Evolutionary conservation across 2,113 vertebrate genomes (phyloP), one percentile per base, ranked within the genome.

Genomic region (Cochlearius cochlearius): DNA sequence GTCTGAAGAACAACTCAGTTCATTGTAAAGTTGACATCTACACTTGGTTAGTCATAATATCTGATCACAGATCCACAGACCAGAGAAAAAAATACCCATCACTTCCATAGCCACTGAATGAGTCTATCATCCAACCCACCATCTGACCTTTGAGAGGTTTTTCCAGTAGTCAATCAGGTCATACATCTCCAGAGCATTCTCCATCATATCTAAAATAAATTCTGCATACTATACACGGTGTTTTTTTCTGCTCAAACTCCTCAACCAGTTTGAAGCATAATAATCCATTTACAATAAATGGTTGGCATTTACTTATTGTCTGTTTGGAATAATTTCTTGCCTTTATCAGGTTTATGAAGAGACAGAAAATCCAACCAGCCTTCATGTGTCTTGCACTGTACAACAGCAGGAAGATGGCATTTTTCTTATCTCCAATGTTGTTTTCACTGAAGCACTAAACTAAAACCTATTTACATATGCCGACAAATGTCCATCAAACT

Each of bases 401-500:
- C 53, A 92, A 64, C 76, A 96, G 73, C 59, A 93, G 45, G 63
- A 91, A 93, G 94, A 94, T 93, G 92, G 56, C 94, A 97, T 97
- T 97, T 98, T 97, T 91, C 96, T 97, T 97, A 96, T 97, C 92
- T 97, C 85, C 76, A 85, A 79, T 47, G 88, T 60, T 96, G 38
- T 91, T 96, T 96, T 90, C 67, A 83, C 36, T 95, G 95, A 95
- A 97, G 72, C 66, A 71, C 83, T 62, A 77, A 77, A 72, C 87
- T 95, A 90, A 96, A 96, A 89, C 38, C 69, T 90, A 87, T 96
- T 96, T 97, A 90, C 83, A 95, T 96, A 96, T 93, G 69, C 79
- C 82, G 90, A 91, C 49, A 92, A 94, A 97, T 84, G 94, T 96
- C 97, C 67, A 90, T 97, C 97, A 97, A 77, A 94, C 91, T 97